These are phyloP conservation scores for Peromyscus leucopus DNA, from an alignment of 2,113 vertebrate genomes.

Conservation along the genomic window DNA sequence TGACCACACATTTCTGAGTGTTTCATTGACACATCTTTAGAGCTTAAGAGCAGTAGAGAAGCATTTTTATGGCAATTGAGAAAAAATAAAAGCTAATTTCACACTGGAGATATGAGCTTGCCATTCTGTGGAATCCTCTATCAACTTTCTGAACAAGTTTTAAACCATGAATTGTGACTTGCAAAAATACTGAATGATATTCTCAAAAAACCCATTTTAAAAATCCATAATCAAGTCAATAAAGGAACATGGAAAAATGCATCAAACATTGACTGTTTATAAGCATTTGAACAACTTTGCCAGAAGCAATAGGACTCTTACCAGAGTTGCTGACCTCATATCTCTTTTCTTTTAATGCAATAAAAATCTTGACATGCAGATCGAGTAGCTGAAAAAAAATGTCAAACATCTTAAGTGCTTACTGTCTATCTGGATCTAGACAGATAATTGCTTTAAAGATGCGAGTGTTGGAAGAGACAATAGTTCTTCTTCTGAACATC, in stretches of 20 bases:
- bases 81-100: neutral
- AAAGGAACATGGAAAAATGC: neutral
- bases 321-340: slow-evolving; percentile 34
- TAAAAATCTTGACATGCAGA: slow-evolving; percentile 42
- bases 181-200: neutral
- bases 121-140: neutral
- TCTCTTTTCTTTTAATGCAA: slow-evolving; percentile 60
- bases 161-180: slow-evolving; percentile 37
- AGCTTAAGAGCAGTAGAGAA: neutral
- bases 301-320: slow-evolving; percentile 31
- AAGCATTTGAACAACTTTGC: slow-evolving; percentile 10
- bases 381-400: neutral
- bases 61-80: neutral
- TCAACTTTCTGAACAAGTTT: neutral
- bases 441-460: slow-evolving; percentile 18
- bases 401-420: slow-evolving; percentile 67
- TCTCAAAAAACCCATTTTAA: slow-evolving; percentile 59
- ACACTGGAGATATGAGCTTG: neutral
- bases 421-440: slow-evolving; percentile 20
- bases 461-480: neutral
- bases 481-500: slow-evolving; percentile 9
- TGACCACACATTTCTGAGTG: neutral
- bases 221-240: slow-evolving; percentile 28
- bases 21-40: neutral
- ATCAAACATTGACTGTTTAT: slow-evolving; percentile 16